phyloP scores from a whole-genome alignment of 2,888 invertebrate species.

The Napeogenes sylphis region DNA sequence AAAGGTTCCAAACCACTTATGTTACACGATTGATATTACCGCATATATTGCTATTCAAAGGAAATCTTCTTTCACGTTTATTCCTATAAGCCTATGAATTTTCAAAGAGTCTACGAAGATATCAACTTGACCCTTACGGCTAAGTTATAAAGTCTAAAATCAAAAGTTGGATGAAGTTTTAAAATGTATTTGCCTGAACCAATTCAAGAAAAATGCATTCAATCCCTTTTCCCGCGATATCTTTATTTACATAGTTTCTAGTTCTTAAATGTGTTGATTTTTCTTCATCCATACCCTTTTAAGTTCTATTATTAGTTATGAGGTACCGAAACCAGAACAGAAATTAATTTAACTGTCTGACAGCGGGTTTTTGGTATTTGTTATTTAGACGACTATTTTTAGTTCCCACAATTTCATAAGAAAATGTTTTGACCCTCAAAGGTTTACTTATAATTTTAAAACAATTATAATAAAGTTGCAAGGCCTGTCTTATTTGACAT shows the following conservation, averaged over 20 bases:
- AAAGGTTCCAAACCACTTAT: conserved; percentile 59
- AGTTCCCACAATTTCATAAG: too few species aligned
- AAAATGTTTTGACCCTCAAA: too few species aligned
- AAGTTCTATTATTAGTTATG: background rate
- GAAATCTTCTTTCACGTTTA: conserved; percentile 51
- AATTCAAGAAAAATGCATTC: conserved; percentile 32
- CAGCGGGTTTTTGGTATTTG: too few species aligned
- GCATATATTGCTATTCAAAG: conserved; percentile 62
- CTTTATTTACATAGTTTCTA: conserved; percentile 33
- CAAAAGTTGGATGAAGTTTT: conserved; percentile 15
- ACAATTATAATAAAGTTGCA: too few species aligned
- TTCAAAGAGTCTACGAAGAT: conserved; percentile 36
- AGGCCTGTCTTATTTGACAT: too few species aligned
- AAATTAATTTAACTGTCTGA: too few species aligned
- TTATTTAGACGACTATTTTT: too few species aligned
- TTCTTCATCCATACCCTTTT: background rate
- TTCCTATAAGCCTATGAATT: conserved; percentile 42
- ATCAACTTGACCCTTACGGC: conserved; percentile 37
- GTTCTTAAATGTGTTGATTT: conserved; percentile 2
- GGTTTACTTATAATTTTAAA: too few species aligned
- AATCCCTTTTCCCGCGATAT: conserved; percentile 32
- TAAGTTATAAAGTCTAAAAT: conserved; percentile 39
- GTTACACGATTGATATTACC: conserved; percentile 64
- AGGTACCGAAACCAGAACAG: background rate
- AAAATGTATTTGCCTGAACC: conserved; percentile 28